These are phyloP conservation scores for Drosophila peninsularis DNA, from an alignment of 2,888 invertebrate genomes.

Conservation along the genomic window DNA sequence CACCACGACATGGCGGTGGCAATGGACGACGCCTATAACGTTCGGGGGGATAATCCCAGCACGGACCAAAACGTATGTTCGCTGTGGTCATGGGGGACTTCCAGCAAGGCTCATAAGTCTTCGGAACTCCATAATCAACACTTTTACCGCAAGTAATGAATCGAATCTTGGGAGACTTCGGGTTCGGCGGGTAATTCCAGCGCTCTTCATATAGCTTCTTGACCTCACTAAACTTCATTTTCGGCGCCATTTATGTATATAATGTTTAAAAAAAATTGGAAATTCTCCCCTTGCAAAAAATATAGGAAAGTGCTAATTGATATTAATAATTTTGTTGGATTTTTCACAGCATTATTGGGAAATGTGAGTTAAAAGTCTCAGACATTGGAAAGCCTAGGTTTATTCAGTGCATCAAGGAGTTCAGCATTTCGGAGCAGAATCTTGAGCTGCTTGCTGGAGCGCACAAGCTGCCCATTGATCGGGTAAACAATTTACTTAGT, in stretches of 20 bases:
- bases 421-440: conserved; percentile 42
- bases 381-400: conserved; percentile 85
- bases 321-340: conserved; percentile 16
- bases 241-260: conserved; percentile 29
- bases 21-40: conserved; percentile 57
- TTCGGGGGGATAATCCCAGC: conserved; percentile 70
- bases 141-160: conserved; percentile 43
- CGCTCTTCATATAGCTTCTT: conserved; percentile 43
- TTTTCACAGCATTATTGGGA: conserved; percentile 80
- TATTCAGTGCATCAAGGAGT: conserved; percentile 82
- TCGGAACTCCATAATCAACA: conserved; percentile 19
- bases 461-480: conserved; percentile 87
- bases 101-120: conserved; percentile 53
- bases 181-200: conserved; percentile 58
- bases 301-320: conserved; percentile 10
- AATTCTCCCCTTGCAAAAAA: conserved; percentile 1
- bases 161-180: conserved; percentile 22
- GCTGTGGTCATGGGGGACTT: conserved; percentile 28
- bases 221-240: conserved; percentile 40
- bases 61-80: conserved; percentile 48
- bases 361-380: conserved; percentile 81
- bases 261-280: conserved; percentile 2
- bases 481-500: conserved; percentile 83
- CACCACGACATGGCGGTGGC: conserved; percentile 63
- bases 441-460: conserved; percentile 85